A percentile compares a stretch with the other conserved stretches of the same genome.
These are phyloP conservation scores for Pyrgilauda ruficollis DNA, from an alignment of 2,113 vertebrate genomes.

Conservation along the genomic window DNA sequence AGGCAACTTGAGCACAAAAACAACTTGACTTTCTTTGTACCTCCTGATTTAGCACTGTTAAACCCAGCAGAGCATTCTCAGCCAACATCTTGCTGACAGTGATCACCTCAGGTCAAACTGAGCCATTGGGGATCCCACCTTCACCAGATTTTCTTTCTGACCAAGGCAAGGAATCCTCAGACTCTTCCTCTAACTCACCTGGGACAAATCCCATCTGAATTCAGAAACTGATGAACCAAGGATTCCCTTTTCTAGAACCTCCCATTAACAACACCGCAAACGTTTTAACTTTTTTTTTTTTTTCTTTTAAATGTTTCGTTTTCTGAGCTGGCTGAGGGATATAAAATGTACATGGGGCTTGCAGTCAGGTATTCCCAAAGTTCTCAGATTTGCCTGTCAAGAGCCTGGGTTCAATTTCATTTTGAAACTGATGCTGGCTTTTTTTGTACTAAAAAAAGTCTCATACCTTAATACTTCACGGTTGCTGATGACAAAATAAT, in stretches of 20 bases:
- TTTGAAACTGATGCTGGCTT: not conserved
- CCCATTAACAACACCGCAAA: not conserved
- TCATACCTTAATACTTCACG: not conserved
- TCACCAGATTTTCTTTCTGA: not conserved
- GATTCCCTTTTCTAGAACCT: not conserved
- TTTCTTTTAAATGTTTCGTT: not conserved
- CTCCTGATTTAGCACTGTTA: not conserved
- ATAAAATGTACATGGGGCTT: not conserved
- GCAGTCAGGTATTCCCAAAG: not conserved
- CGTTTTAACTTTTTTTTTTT: rapidly evolving
- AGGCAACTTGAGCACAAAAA: not conserved
- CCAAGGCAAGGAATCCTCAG: not conserved
- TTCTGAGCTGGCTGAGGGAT: not conserved
- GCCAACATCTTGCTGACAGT: not conserved
- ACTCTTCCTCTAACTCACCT: too few relatives aligned
- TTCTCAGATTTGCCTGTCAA: not conserved
- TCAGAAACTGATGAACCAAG: not conserved
- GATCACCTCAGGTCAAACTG: not conserved
- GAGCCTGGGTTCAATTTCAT: not conserved
- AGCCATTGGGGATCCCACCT: not conserved
- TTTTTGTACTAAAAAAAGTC: not conserved
- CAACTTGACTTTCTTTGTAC: not conserved
- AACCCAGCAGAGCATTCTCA: not conserved
- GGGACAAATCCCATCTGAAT: not conserved
- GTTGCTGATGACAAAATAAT: not conserved